Evolutionary conservation across 2,888 invertebrate genomes (phyloP).

Genomic region (Polyommatus icarus): DNA sequence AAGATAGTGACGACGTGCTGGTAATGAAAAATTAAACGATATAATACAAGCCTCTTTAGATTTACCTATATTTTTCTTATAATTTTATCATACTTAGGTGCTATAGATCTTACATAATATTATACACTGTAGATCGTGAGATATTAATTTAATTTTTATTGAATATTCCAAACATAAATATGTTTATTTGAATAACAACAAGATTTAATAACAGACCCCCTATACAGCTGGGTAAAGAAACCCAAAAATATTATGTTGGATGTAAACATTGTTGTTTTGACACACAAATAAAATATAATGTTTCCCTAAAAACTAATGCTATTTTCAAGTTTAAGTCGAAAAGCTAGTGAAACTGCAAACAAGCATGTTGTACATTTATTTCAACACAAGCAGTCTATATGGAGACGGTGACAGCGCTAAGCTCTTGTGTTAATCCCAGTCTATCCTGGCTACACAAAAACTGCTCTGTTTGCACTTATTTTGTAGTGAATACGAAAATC

Average conservation of each 20-base stretch:
- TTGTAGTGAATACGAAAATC: not conserved
- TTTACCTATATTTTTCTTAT: not conserved
- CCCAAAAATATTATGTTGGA: no score
- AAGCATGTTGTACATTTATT: not conserved
- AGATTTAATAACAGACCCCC: no score
- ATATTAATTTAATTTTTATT: no score
- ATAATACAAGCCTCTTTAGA: not conserved
- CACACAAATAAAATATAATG: no score
- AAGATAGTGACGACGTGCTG: not conserved
- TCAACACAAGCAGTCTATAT: not conserved
- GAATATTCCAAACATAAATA: no score
- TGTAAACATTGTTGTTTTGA: no score
- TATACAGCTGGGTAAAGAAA: no score
- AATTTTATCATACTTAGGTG: not conserved
- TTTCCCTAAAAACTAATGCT: no score
- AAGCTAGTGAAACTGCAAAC: not conserved
- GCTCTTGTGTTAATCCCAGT: constrained; percentile 4
- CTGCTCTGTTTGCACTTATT: not conserved
- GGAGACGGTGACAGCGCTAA: constrained; percentile 4
- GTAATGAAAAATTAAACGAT: not conserved
- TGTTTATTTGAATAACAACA: no score
- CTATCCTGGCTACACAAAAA: constrained; percentile 11
- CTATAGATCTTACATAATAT: no score
- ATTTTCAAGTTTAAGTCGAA: not conserved
- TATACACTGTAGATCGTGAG: no score